phyloP scores from a whole-genome alignment of 2,888 invertebrate genomes.

The Leucozona laternaria region DNA sequence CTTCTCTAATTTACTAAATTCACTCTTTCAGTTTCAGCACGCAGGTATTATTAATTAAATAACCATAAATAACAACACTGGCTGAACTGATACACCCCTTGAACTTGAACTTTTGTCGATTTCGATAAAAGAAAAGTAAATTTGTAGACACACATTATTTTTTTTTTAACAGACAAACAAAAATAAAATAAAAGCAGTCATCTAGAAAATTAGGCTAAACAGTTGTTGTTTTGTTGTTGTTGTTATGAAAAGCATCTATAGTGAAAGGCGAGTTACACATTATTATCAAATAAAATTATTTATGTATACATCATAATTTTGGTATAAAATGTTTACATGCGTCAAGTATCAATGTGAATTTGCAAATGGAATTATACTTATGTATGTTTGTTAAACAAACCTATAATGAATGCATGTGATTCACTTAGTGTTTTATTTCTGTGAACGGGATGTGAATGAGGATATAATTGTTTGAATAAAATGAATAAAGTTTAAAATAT shows the following conservation, averaged over 20 bases:
- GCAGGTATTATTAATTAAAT: constrained; percentile 29
- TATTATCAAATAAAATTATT: not conserved
- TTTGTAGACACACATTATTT: not conserved
- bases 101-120: constrained; percentile 30
- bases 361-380: not conserved
- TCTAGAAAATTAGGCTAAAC: constrained; percentile 12
- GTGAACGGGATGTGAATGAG: not conserved
- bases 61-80: constrained; percentile 11
- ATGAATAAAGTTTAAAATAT: too few relatives aligned
- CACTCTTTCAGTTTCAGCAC: constrained; percentile 1
- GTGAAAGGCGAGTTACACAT: constrained; percentile 24
- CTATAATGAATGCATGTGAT: not conserved
- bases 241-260: not conserved
- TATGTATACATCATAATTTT: not conserved
- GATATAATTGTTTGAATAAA: not conserved
- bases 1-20: not conserved
- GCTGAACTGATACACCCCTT: constrained; percentile 14
- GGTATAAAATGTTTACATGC: constrained; percentile 7
- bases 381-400: not conserved
- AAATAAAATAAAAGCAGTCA: constrained; percentile 8
- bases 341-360: not conserved
- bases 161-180: not conserved
- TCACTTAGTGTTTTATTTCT: not conserved
- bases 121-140: constrained; percentile 1
- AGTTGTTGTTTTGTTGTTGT: not conserved